Conservation (phyloP, 2,797 vertebrate species). For the Lindbergichthys nudifrons region DNA sequence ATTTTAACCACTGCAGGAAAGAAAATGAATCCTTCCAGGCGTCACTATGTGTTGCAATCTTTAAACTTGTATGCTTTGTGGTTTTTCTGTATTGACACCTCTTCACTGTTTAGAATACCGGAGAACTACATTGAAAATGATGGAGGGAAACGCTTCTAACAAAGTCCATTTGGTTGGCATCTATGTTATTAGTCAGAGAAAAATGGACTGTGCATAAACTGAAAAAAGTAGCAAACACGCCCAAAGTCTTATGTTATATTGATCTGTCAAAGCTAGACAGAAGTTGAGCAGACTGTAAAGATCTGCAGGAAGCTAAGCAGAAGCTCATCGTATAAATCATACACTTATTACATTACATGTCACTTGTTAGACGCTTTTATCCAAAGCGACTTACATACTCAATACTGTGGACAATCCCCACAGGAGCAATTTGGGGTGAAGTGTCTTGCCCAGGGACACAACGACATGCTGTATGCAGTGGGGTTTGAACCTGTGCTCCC, state of each 20-base stretch:
- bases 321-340: constrained; percentile 7
- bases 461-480: too few species aligned
- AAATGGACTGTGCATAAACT: constrained; percentile 20
- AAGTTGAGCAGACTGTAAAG: constrained; percentile 19
- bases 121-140: constrained; percentile 51
- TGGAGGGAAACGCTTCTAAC: constrained; percentile 29
- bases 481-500: too few species aligned
- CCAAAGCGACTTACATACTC: too few species aligned
- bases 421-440: too few species aligned
- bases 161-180: constrained; percentile 45
- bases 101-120: constrained; percentile 11
- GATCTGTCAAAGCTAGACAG: constrained; percentile 45
- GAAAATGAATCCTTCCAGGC: constrained; percentile 39
- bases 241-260: constrained; percentile 49
- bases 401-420: too few species aligned
- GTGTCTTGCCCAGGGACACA: too few species aligned
- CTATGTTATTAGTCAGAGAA: constrained; percentile 41
- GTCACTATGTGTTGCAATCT: constrained; percentile 10
- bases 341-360: background rate
- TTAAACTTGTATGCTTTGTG: constrained; percentile 28
- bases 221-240: constrained; percentile 34
- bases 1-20: constrained; percentile 64
- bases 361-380: too few species aligned
- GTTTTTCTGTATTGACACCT: constrained; percentile 41
- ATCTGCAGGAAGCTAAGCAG: constrained; percentile 10